Conservation (phyloP, 2,797 vertebrate species). For the Catostomus latipinnis region DNA sequence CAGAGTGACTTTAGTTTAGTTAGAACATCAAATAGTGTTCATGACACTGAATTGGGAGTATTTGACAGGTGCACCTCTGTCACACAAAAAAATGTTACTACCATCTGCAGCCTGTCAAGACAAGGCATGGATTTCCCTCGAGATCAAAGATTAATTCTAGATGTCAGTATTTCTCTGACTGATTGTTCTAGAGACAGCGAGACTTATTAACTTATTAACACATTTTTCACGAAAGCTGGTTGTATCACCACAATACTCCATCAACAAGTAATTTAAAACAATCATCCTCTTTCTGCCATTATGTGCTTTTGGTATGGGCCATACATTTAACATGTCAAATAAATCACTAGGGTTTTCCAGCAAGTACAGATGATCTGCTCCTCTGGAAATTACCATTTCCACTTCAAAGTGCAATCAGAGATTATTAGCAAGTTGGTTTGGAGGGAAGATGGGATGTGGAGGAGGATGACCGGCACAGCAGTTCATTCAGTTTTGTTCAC, state of each 20-base stretch:
- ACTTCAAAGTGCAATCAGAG: constrained; percentile 72
- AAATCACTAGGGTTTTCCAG: constrained; percentile 24
- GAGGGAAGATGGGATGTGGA: too few species aligned
- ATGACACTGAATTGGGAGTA: too few species aligned
- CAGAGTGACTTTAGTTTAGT: too few species aligned
- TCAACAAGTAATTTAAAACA: constrained; percentile 62
- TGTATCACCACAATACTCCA: constrained; percentile 56
- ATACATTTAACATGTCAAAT: constrained; percentile 59
- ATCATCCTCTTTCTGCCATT: constrained; percentile 55
- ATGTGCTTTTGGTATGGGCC: constrained; percentile 55
- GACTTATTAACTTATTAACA: too few species aligned
- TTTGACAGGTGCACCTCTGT: background rate
- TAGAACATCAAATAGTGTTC: too few species aligned
- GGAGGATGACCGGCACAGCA: too few species aligned
- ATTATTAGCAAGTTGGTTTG: too few species aligned
- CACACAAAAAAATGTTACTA: constrained; percentile 10
- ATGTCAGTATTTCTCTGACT: constrained; percentile 53
- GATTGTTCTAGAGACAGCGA: constrained; percentile 36
- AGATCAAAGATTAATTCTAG: constrained; percentile 57
- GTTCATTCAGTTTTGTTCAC: too few species aligned
- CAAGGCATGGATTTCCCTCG: constrained; percentile 42
- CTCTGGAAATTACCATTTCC: constrained; percentile 69
- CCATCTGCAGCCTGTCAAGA: constrained; percentile 49
- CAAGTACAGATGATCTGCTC: constrained; percentile 55
- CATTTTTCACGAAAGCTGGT: too few species aligned